These are phyloP conservation scores for Tinea pellionella DNA, from an alignment of 2,888 invertebrate genomes.

Conservation along the genomic window DNA sequence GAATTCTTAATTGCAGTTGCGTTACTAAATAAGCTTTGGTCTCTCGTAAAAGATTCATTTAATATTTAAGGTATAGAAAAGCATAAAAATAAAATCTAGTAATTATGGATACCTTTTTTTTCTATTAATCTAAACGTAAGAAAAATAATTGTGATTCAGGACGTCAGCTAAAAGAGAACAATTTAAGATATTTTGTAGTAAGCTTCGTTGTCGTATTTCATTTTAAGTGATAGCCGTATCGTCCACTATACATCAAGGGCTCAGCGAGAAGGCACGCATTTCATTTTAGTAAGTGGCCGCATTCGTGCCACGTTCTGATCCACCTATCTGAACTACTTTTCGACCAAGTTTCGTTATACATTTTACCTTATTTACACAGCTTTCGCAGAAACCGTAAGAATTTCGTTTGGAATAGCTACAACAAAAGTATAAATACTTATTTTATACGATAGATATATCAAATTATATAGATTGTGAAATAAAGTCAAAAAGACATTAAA, in stretches of 20 bases:
- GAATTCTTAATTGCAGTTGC: constrained; percentile 41
- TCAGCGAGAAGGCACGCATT: constrained; percentile 31
- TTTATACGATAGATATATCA: no score
- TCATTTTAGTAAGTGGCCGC: constrained; percentile 32
- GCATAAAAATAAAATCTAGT: no score
- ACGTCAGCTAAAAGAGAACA: not conserved
- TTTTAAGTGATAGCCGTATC: constrained; percentile 7
- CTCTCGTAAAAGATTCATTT: not conserved
- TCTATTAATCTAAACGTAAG: no score
- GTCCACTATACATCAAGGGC: constrained; percentile 24
- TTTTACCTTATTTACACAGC: not conserved
- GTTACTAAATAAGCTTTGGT: constrained; percentile 15
- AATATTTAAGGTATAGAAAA: not conserved
- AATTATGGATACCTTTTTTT: no score
- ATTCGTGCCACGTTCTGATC: constrained; percentile 6
- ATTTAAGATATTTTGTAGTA: not conserved
- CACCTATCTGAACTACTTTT: not conserved
- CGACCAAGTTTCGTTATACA: not conserved
- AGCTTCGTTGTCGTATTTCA: not conserved
- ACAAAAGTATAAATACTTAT: no score
- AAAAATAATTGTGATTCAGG: no score
- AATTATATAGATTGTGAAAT: no score
- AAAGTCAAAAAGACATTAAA: no score
- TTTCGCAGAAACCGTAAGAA: no score
- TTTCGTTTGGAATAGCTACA: no score